Percentiles rank a stretch among this genome's conserved stretches.
Conservation (phyloP, 2,888 invertebrate species). For the Troilus luridus region DNA sequence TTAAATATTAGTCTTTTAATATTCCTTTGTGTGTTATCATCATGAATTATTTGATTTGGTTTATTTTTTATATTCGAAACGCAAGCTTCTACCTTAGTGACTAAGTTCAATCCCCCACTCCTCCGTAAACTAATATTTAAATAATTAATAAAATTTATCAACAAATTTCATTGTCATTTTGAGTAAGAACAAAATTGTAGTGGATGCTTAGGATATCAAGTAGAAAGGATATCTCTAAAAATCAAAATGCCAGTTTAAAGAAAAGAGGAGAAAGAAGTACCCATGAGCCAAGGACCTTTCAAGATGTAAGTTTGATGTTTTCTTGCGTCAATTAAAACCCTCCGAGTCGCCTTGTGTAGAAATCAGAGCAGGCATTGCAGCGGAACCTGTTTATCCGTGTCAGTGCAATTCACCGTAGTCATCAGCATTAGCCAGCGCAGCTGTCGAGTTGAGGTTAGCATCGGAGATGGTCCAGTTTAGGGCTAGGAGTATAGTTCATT, state of each 20-base stretch:
- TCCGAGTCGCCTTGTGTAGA: background rate
- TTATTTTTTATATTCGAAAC: no score
- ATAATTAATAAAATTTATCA: no score
- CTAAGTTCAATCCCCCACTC: no score
- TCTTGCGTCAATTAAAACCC: background rate
- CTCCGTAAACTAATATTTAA: no score
- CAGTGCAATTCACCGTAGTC: background rate
- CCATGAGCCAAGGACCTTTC: background rate
- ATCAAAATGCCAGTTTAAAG: background rate
- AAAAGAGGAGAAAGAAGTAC: background rate
- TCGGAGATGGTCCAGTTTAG: background rate
- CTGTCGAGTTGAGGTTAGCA: background rate
- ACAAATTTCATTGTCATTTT: background rate
- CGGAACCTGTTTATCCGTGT: constrained; percentile 8
- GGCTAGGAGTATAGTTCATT: background rate
- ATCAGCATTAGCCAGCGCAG: background rate
- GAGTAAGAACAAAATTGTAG: background rate
- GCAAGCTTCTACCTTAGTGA: no score
- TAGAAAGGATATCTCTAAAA: background rate
- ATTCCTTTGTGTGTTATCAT: no score
- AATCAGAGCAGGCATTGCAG: background rate
- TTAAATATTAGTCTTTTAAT: no score
- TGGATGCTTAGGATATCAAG: background rate
- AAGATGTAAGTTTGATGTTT: background rate
- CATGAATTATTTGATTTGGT: no score